These are phyloP conservation scores for Phalanger gymnotis DNA, from an alignment of 2,797 vertebrate genomes.

Conservation along the genomic window DNA sequence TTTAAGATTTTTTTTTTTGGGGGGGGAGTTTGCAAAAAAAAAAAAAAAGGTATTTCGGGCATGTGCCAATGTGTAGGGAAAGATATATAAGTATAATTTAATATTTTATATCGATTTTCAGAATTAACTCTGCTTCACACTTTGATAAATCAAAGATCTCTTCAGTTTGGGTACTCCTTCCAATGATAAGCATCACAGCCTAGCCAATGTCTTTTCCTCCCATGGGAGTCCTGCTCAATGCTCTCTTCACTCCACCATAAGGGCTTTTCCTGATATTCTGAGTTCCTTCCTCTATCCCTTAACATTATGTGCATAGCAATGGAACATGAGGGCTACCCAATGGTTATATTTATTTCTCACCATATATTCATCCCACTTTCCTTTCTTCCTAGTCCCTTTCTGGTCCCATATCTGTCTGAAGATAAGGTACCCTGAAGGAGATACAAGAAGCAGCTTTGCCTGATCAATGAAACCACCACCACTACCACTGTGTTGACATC, in stretches of 20 bases:
- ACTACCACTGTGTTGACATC: neutral
- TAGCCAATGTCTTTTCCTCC: neutral
- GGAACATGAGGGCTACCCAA: neutral
- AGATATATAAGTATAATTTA: neutral
- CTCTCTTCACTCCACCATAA: neutral
- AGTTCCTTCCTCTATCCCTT: neutral
- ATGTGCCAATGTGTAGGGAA: neutral
- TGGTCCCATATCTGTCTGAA: neutral
- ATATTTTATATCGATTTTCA: neutral
- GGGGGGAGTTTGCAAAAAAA: neutral
- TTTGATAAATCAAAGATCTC: neutral
- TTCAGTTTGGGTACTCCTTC: neutral
- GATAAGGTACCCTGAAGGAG: neutral
- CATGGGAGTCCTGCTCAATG: neutral
- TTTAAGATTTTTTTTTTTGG: slow-evolving; percentile 4
- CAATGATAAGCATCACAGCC: neutral
- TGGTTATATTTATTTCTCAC: neutral
- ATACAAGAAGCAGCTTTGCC: neutral
- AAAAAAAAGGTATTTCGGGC: neutral
- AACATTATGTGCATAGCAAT: neutral
- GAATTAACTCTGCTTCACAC: neutral
- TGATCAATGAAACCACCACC: neutral
- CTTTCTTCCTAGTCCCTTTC: too few relatives aligned
- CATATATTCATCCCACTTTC: neutral
- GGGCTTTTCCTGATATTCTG: neutral